Base-by-base conservation (phyloP, 2,888 invertebrate genomes). In the Epinotia brunnichana region DNA sequence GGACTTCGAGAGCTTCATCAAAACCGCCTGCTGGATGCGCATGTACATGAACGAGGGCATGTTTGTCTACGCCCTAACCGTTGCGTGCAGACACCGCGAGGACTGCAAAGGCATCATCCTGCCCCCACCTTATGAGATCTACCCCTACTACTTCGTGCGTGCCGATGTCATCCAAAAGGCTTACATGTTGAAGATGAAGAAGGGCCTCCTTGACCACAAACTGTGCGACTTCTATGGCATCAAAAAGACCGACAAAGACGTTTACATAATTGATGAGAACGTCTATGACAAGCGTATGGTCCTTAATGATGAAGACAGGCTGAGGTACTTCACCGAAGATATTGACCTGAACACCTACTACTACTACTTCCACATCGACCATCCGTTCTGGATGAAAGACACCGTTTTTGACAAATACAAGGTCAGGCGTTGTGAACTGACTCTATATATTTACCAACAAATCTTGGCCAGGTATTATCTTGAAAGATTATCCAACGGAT, bases 61-160 rank as follows among this genome's bases (percentile, higher is more conserved):
- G 91, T 95, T 94, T 77, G 91, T 94, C 11, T 94, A 94, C 78
- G 94, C 94, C 66, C 85, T 94, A 21, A 93, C 91, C 74, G 90
- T 94, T 7, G 94, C 94, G 51, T 87, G 92, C 76, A 89, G 93
- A 78, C 94, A 94, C 78, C 91, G 94, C 64, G 87, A 89, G 11
- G 94, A 94, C 82, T 91, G 90, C 85, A 90, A 82, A 75, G 92
- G 92, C 41, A 87, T 94, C 69, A 87, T 93, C 39, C 83, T 95
- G 41, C 95, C 95, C 57, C 94, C 95, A 74, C 91, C 93, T 2
- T 94, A 94, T 79, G 95, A 95, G 84, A 91, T 94, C 77, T 92
- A 95, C 76, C 96, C 96, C 0, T 94, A 95, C 89, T 94, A 94
- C 84, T 96, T 95, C 87, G 95, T 95, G 76, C 95, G 95, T 80